Base-by-base conservation (phyloP, 2,113 vertebrate genomes). In the Echinops telfairi region DNA sequence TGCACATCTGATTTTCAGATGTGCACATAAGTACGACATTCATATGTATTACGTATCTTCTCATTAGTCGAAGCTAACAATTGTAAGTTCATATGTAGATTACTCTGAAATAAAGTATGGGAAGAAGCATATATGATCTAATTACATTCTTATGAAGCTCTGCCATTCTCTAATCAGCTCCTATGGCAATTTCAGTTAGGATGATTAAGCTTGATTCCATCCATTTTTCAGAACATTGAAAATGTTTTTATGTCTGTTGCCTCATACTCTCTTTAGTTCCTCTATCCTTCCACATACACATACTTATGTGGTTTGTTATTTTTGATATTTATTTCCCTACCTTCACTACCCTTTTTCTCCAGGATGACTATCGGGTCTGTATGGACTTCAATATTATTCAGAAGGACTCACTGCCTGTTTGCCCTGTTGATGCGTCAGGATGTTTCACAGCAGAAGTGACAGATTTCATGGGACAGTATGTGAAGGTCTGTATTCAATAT, bases 281-380 rank as follows among this genome's bases (percentile, higher is more conserved):
- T 76, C 27, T 3, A 16, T 2, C 1, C 4, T 12, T 8, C n/a
- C 14, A 40, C 4, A 25, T 9, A 60, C 7, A 2, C n/a, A 6
- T 19, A 23, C 20, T 31, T 83, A 53, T 8, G 27, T 88, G 1
- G 82, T 86, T 47, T 78, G 5, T 73, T 31, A 58, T 47, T 10
- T 9, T 12, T 6, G 43, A n/a, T n/a, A n/a, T n/a, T 47, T 47
- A 10, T 53, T 53, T 53, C 47, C 47, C 3, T 0, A 43, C 3
- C 6, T 33, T 38, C 20, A 22, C 5, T 19, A 53, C 12, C 57
- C 43, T 77, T 91, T 22, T 85, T 43, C 95, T 91, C 17, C 90
- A 99, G 99, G 99, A 99, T 95, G 99, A 99, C 97, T 98, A 98
- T 97, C 98, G 99, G 64, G 98, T 99, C 88, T 99, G 99, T 95